Evolutionary conservation across 1,140 invertebrate genomes (phyloP).

Genomic region (Gryllus bimaculatus): DNA sequence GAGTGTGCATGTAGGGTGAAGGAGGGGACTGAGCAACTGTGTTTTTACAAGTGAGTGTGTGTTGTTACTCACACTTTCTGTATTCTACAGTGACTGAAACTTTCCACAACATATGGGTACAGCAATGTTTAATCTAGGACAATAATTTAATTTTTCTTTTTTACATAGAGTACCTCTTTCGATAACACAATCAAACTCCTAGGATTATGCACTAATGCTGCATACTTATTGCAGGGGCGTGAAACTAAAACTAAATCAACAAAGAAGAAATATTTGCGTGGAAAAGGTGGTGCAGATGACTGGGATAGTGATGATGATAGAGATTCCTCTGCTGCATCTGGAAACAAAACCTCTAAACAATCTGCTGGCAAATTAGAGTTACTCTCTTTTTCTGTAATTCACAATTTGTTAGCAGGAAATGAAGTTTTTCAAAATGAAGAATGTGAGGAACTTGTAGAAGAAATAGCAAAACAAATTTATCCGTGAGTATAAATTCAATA

Average conservation of each 20-base stretch:
- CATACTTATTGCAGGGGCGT: conserved; percentile 54
- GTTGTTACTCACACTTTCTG: too few relatives aligned
- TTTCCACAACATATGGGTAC: too few relatives aligned
- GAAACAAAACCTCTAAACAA: conserved; percentile 27
- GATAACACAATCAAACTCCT: too few relatives aligned
- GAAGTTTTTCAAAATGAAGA: conserved; percentile 43
- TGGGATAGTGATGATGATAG: conserved; percentile 46
- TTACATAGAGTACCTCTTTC: not conserved
- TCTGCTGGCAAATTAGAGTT: conserved; percentile 46
- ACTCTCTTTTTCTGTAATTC: conserved; percentile 40
- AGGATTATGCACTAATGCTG: too few relatives aligned
- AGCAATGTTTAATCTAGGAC: not conserved
- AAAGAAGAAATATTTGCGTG: conserved; percentile 59
- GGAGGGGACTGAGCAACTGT: too few relatives aligned
- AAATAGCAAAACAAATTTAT: conserved; percentile 49
- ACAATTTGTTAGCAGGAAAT: conserved; percentile 10
- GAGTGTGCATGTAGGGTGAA: too few relatives aligned
- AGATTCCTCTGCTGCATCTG: not conserved
- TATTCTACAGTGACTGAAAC: too few relatives aligned
- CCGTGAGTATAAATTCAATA: conserved; percentile 35
- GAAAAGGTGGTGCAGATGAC: conserved; percentile 36
- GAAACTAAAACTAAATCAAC: conserved; percentile 93
- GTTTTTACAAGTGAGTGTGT: too few relatives aligned
- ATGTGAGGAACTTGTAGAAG: conserved; percentile 49
- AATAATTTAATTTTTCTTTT: not conserved